These are phyloP conservation scores for Plagodis dolabraria DNA, from an alignment of 2,888 invertebrate species.

Conservation along the genomic window DNA sequence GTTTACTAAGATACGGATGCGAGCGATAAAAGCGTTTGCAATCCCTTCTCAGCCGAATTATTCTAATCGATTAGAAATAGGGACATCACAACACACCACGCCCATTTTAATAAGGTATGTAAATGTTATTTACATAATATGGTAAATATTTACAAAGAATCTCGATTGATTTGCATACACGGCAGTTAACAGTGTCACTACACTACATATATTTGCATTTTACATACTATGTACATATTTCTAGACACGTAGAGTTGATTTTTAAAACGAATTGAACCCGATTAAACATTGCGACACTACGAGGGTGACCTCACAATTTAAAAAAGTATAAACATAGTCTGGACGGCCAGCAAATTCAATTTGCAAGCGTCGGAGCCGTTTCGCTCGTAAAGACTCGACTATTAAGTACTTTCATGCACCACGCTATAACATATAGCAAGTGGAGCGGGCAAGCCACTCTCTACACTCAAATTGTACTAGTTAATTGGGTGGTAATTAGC, in stretches of 20 bases:
- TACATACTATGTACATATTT: neutral
- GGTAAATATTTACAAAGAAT: slow-evolving; percentile 14
- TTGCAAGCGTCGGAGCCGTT: slow-evolving; percentile 51
- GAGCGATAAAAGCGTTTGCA: slow-evolving; percentile 26
- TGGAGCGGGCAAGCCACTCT: slow-evolving; percentile 81
- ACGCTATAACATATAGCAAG: slow-evolving; percentile 80
- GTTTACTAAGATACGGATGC: slow-evolving; percentile 31
- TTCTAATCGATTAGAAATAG: slow-evolving; percentile 27
- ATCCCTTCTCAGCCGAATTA: slow-evolving; percentile 18
- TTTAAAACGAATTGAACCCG: slow-evolving; percentile 19
- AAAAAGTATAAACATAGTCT: slow-evolving; percentile 43
- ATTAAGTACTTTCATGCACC: slow-evolving; percentile 76
- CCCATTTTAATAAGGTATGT: slow-evolving; percentile 22
- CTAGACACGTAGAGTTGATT: slow-evolving; percentile 8
- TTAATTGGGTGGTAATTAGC: slow-evolving; percentile 77
- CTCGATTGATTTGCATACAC: slow-evolving; percentile 18
- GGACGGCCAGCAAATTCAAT: slow-evolving; percentile 48
- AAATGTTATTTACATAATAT: slow-evolving; percentile 24
- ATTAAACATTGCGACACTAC: slow-evolving; percentile 20
- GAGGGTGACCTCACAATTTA: slow-evolving; percentile 22
- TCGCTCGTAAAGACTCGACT: slow-evolving; percentile 62
- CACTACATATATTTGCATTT: neutral
- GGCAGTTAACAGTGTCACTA: slow-evolving; percentile 2
- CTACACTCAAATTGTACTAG: slow-evolving; percentile 76
- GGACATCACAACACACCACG: slow-evolving; percentile 4